phyloP scores from a whole-genome alignment of 2,888 invertebrate species.

The Eulithis testata region DNA sequence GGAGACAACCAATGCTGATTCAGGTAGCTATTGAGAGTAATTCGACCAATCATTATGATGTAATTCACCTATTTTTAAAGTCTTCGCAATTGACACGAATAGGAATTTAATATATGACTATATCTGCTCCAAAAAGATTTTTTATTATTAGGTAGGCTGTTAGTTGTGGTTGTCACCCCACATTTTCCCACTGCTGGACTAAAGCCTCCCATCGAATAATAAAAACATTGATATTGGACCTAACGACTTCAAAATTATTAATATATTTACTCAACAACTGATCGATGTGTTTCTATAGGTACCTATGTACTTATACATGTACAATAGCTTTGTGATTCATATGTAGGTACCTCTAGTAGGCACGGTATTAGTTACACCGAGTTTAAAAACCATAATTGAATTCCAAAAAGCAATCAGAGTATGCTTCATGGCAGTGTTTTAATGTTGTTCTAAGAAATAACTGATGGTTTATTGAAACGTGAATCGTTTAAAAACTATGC shows the following conservation, averaged over 20 bases:
- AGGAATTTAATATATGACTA: conserved; percentile 2
- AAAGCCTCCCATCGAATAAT: too few relatives aligned
- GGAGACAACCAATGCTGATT: conserved; percentile 60
- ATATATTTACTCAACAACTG: neutral
- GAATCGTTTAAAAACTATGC: conserved; percentile 29
- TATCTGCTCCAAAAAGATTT: too few relatives aligned
- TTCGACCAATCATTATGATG: conserved; percentile 48
- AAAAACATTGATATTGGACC: too few relatives aligned
- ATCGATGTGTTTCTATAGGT: conserved; percentile 8
- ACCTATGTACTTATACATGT: neutral
- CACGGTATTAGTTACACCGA: conserved; percentile 11
- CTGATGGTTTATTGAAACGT: conserved; percentile 14
- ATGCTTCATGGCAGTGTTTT: conserved; percentile 30
- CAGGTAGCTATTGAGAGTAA: conserved; percentile 57
- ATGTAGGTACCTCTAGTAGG: conserved; percentile 5
- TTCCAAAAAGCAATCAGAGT: conserved; percentile 37
- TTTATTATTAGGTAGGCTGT: too few relatives aligned
- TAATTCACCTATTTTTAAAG: conserved; percentile 23
- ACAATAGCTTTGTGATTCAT: conserved; percentile 6
- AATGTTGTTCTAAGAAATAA: conserved; percentile 34
- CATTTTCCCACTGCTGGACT: too few relatives aligned
- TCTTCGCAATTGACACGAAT: conserved; percentile 10
- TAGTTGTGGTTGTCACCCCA: too few relatives aligned
- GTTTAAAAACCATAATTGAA: conserved; percentile 6
- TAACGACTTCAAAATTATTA: too few relatives aligned